Percentiles rank a stretch among this genome's conserved stretches.
Conservation (phyloP, 2,797 vertebrate species). For the Ptychadena robeensis region DNA sequence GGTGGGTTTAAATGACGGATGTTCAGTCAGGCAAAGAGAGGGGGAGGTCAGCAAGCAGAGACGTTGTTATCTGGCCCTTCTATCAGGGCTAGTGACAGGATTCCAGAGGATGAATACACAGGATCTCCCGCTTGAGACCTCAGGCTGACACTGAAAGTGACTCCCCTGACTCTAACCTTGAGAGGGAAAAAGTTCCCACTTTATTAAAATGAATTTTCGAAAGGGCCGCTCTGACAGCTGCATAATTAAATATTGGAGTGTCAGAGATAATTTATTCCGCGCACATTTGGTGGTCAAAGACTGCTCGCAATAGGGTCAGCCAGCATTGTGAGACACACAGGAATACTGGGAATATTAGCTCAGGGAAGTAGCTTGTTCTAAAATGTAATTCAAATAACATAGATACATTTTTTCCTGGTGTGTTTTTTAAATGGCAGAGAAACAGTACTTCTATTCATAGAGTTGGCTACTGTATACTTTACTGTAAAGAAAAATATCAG, state of each 20-base stretch:
- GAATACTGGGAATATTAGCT: constrained; percentile 70
- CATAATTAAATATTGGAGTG: constrained; percentile 99
- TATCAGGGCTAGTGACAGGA: constrained; percentile 86
- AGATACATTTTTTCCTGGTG: constrained; percentile 48
- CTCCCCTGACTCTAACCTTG: constrained; percentile 95
- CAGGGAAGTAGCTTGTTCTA: constrained; percentile 34
- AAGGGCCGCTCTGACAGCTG: constrained; percentile 97
- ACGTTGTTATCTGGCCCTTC: constrained; percentile 79
- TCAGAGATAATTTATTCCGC: constrained; percentile 98
- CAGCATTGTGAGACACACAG: constrained; percentile 78
- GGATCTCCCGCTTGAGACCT: constrained; percentile 81
- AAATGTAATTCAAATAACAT: constrained; percentile 20
- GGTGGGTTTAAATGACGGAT: constrained; percentile 84
- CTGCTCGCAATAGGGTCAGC: constrained; percentile 90
- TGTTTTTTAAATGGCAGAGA: background rate
- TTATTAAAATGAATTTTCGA: constrained; percentile 99
- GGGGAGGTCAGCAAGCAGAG: constrained; percentile 64
- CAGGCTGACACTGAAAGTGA: constrained; percentile 97
- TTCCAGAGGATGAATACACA: constrained; percentile 74
- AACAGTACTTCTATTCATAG: background rate
- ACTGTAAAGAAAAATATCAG: too few relatives aligned
- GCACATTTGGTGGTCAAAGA: constrained; percentile 92
- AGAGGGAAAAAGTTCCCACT: constrained; percentile 91
- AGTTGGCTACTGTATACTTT: background rate
- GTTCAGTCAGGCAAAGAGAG: constrained; percentile 77